phyloP scores from a whole-genome alignment of 2,113 vertebrate genomes.

The Nothoprocta pentlandii region DNA sequence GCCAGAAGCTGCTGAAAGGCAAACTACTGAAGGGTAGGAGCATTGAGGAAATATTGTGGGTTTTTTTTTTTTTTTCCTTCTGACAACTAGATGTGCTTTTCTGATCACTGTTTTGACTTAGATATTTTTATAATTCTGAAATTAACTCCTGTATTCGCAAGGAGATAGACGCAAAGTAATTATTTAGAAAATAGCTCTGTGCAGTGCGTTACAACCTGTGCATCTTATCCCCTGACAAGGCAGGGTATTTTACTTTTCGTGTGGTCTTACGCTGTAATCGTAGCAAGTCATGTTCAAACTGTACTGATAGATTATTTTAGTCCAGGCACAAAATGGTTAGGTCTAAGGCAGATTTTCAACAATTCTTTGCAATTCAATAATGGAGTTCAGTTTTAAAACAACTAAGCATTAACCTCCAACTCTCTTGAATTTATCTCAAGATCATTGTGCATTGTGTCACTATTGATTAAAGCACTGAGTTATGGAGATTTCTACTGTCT shows the following conservation, averaged over 20 bases:
- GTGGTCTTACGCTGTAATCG: background rate
- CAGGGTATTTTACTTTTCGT: background rate
- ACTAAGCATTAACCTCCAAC: background rate
- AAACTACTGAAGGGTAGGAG: background rate
- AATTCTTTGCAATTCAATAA: background rate
- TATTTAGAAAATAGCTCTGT: background rate
- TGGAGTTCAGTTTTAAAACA: background rate
- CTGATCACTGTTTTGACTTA: background rate
- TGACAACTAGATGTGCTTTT: background rate
- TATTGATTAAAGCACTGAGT: background rate
- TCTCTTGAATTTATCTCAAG: background rate
- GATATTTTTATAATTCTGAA: background rate
- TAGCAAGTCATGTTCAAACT: background rate
- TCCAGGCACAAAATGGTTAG: background rate
- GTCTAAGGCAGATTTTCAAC: background rate
- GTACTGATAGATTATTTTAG: background rate
- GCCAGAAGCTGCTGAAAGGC: background rate
- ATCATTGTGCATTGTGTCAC: background rate
- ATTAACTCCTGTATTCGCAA: background rate
- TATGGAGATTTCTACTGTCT: background rate
- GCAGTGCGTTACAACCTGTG: fast-evolving
- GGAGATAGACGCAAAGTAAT: background rate
- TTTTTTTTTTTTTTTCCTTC: background rate
- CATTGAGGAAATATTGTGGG: background rate
- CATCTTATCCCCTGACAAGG: background rate